These are phyloP conservation scores for Macrobrachium nipponense DNA, from an alignment of 1,140 invertebrate genomes.

Conservation along the genomic window DNA sequence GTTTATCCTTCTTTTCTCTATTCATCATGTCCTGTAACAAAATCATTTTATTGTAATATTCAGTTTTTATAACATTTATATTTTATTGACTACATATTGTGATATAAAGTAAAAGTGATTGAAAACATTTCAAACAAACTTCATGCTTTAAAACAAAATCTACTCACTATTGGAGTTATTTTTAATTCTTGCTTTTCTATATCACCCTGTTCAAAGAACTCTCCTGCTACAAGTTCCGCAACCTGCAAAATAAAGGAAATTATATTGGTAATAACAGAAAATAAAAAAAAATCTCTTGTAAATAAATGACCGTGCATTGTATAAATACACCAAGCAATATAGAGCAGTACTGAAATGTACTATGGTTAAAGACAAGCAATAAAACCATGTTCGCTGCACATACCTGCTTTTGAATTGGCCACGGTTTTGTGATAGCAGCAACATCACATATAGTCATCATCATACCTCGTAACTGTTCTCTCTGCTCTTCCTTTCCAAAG, in stretches of 20 bases:
- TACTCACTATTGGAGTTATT: slow-evolving; percentile 85
- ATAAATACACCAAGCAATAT: background rate
- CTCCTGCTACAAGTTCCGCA: slow-evolving; percentile 91
- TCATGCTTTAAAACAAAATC: slow-evolving; percentile 6
- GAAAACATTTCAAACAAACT: slow-evolving; percentile 11
- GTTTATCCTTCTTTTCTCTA: slow-evolving; percentile 92
- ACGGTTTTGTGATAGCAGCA: slow-evolving; percentile 95
- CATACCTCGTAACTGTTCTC: slow-evolving; percentile 87
- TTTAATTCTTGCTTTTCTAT: slow-evolving; percentile 88
- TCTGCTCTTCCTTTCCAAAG: slow-evolving; percentile 81
- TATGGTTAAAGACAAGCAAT: too few relatives aligned
- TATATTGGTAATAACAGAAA: background rate
- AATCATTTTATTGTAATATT: background rate
- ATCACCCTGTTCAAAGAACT: slow-evolving; percentile 97
- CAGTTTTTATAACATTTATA: background rate
- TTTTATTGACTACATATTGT: background rate
- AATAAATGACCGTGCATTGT: background rate
- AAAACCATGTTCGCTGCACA: too few relatives aligned
- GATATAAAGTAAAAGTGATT: background rate
- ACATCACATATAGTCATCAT: slow-evolving; percentile 97
- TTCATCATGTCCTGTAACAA: slow-evolving; percentile 94
- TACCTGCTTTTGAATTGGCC: slow-evolving; percentile 87
- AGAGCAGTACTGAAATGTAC: too few relatives aligned
- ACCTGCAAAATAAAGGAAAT: slow-evolving; percentile 69
- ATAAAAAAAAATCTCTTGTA: background rate